phyloP scores from a whole-genome alignment of 2,888 invertebrate species.

The Hypena proboscidalis region DNA sequence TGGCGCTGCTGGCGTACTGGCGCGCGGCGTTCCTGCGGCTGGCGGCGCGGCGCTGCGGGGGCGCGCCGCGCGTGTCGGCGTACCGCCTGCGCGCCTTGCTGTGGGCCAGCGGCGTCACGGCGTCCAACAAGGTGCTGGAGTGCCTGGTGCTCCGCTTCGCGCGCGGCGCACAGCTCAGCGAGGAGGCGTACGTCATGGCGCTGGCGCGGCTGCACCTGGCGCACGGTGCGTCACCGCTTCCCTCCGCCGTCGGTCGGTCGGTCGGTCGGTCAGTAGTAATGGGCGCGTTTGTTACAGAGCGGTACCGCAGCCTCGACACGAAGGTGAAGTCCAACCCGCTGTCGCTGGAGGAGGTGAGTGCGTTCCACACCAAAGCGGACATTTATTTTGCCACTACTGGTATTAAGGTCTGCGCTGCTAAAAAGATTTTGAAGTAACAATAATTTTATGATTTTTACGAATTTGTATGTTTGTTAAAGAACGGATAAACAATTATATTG shows the following conservation, averaged over 20 bases:
- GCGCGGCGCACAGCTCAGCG: conserved; percentile 83
- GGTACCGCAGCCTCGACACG: conserved; percentile 88
- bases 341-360: conserved; percentile 88
- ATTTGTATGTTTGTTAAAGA: too few species aligned
- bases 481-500: too few species aligned
- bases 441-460: too few species aligned
- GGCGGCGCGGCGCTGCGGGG: conserved; percentile 62
- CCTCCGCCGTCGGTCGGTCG: too few species aligned
- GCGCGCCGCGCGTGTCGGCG: conserved; percentile 33
- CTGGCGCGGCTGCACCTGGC: conserved; percentile 68
- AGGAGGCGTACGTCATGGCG: conserved; percentile 87
- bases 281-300: conserved; percentile 85
- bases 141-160: conserved; percentile 88
- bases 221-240: conserved; percentile 53
- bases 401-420: too few species aligned
- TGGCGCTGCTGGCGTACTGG: conserved; percentile 83
- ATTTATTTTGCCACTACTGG: too few species aligned
- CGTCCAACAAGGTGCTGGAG: conserved; percentile 90
- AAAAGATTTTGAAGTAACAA: too few species aligned
- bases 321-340: conserved; percentile 90
- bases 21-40: conserved; percentile 37
- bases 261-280: too few species aligned
- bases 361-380: too few species aligned
- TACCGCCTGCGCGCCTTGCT: conserved; percentile 87
- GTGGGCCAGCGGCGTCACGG: conserved; percentile 87